These are phyloP conservation scores for Lepidochrysops patricia DNA, from an alignment of 2,888 invertebrate genomes.

Conservation along the genomic window DNA sequence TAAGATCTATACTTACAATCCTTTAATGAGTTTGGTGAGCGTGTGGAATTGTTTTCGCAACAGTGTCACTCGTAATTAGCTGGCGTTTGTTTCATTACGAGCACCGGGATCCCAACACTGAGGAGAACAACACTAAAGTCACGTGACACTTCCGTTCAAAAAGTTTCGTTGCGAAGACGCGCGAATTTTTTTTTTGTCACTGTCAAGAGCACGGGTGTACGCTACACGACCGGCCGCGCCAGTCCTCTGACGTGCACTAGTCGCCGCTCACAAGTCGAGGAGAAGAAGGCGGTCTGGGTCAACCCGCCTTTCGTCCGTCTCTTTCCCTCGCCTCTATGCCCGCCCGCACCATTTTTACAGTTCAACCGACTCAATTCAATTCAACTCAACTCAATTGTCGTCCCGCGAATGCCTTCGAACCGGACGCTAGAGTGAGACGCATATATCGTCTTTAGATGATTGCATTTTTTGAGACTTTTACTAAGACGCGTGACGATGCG, in stretches of 20 bases:
- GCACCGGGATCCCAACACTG: conserved; percentile 24
- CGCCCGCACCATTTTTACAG: conserved; percentile 71
- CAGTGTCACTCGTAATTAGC: conserved; percentile 66
- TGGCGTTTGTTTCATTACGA: conserved; percentile 71
- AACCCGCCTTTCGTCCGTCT: conserved; percentile 72
- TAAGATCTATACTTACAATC: conserved; percentile 51
- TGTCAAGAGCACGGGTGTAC: conserved; percentile 50
- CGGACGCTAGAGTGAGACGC: conserved; percentile 71
- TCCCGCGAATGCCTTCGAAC: conserved; percentile 68
- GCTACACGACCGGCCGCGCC: conserved; percentile 62
- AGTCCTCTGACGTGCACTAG: conserved; percentile 70
- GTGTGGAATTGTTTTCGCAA: conserved; percentile 64
- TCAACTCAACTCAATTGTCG: conserved; percentile 75
- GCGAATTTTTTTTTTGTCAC: conserved; percentile 59
- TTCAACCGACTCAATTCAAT: conserved; percentile 74
- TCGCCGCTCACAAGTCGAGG: conserved; percentile 69
- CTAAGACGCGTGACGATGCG: conserved; percentile 2
- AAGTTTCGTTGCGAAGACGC: conserved; percentile 66
- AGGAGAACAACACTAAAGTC: conserved; percentile 32
- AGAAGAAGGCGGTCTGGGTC: conserved; percentile 72
- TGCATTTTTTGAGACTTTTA: background rate
- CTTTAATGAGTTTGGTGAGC: conserved; percentile 40
- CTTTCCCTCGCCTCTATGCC: conserved; percentile 64
- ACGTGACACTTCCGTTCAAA: conserved; percentile 44
- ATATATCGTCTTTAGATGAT: conserved; percentile 43